Evolutionary conservation across 2,113 vertebrate genomes (phyloP).

Genomic region (Podarcis cretensis): DNA sequence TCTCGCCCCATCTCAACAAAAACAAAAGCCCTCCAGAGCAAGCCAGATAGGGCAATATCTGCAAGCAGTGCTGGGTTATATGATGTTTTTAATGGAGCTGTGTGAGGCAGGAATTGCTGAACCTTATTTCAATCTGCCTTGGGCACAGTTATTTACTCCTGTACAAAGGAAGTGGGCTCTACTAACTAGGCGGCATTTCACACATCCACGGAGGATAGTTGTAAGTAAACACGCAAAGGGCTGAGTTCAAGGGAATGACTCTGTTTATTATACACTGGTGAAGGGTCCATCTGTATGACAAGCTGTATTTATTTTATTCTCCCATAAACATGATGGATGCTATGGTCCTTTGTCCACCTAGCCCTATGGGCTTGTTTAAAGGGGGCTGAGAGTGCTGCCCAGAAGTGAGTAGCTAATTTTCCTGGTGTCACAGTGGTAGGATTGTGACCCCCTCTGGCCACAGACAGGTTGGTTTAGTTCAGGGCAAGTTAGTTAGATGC

Average conservation of each 20-base stretch:
- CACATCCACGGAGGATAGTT: conserved; percentile 11
- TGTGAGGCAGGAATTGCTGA: conserved; percentile 31
- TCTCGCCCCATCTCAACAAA: conserved; percentile 34
- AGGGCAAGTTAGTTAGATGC: too few relatives aligned
- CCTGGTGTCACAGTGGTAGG: neutral
- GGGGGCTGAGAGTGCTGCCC: neutral
- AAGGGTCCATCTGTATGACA: conserved; percentile 22
- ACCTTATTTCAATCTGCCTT: conserved; percentile 23
- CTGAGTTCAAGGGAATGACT: conserved; percentile 8
- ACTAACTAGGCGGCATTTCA: conserved; percentile 13
- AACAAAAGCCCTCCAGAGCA: neutral
- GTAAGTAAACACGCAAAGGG: conserved; percentile 14
- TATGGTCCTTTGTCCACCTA: neutral
- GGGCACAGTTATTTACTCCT: conserved; percentile 22
- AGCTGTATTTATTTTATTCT: conserved; percentile 9
- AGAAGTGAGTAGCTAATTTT: neutral
- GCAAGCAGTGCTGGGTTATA: conserved; percentile 12
- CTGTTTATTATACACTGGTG: neutral
- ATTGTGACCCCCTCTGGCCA: neutral
- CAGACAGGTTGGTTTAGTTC: neutral
- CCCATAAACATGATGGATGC: conserved; percentile 10
- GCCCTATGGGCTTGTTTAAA: neutral
- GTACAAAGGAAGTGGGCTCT: neutral
- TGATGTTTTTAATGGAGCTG: neutral
- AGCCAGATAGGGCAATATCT: conserved; percentile 18